phyloP scores from a whole-genome alignment of 2,113 vertebrate species.

The Ovibos moschatus region DNA sequence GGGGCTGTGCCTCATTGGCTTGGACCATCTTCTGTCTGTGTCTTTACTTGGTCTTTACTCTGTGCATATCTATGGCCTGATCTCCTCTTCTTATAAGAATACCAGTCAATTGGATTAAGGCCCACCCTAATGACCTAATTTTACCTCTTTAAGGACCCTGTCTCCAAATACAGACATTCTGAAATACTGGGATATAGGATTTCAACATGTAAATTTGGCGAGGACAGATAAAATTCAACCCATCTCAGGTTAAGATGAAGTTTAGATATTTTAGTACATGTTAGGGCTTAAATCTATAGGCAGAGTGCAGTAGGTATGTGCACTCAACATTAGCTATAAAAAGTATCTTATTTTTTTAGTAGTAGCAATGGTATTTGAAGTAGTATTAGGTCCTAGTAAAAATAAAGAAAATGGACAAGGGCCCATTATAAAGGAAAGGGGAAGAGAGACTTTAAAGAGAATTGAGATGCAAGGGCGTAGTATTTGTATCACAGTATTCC shows the following conservation, averaged over 20 bases:
- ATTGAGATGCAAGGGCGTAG: not conserved
- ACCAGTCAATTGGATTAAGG: not conserved
- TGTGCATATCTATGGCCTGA: not conserved
- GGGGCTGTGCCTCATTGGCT: not conserved
- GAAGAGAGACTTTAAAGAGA: not conserved
- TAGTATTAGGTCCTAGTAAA: not conserved
- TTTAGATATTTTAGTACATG: not conserved
- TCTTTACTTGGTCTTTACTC: not conserved
- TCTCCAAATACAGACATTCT: not conserved
- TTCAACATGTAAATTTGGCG: not conserved
- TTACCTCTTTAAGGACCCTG: not conserved
- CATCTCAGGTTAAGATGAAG: not conserved
- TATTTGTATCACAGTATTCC: not conserved
- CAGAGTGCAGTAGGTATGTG: not conserved
- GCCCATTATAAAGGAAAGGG: not conserved
- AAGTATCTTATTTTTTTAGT: not conserved
- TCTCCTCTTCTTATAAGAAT: not conserved
- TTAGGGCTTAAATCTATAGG: not conserved
- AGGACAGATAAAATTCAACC: not conserved
- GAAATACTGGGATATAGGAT: not conserved
- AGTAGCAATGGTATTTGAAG: not conserved
- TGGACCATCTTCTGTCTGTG: not conserved
- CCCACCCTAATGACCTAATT: not conserved
- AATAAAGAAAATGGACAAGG: not conserved
- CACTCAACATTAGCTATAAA: not conserved